Conservation (phyloP, 2,888 invertebrate species). For the Lycocerus yunnanus region DNA sequence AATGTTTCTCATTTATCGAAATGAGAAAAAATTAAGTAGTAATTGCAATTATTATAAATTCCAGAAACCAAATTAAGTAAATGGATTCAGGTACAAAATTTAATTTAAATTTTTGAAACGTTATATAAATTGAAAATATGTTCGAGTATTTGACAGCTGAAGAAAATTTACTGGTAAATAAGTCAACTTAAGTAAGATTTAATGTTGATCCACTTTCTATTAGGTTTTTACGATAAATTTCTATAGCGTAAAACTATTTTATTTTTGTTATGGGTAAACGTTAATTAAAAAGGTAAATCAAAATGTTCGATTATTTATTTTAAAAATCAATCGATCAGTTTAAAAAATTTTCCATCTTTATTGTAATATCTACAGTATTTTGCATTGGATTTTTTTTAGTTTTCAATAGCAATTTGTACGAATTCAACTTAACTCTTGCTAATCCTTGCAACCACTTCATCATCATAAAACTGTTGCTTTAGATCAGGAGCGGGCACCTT, state of each 20-base stretch:
- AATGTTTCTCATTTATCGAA: neutral
- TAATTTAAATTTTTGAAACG: neutral
- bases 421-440: neutral
- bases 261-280: too few relatives aligned
- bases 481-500: neutral
- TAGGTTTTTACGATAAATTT: neutral
- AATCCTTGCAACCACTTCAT: neutral
- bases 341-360: neutral
- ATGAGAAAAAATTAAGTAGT: neutral
- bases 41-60: neutral
- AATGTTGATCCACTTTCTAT: constrained; percentile 3
- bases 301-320: neutral
- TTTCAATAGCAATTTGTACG: neutral
- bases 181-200: neutral
- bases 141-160: neutral
- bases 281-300: neutral
- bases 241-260: neutral
- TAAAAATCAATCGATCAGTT: neutral
- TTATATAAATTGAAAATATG: neutral
- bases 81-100: neutral
- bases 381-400: neutral
- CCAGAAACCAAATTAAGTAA: neutral
- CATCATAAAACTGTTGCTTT: neutral
- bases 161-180: neutral
- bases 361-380: neutral